phyloP scores from a whole-genome alignment of 92 coral and sea anemone genomes.

The Meandrina meandrites region DNA sequence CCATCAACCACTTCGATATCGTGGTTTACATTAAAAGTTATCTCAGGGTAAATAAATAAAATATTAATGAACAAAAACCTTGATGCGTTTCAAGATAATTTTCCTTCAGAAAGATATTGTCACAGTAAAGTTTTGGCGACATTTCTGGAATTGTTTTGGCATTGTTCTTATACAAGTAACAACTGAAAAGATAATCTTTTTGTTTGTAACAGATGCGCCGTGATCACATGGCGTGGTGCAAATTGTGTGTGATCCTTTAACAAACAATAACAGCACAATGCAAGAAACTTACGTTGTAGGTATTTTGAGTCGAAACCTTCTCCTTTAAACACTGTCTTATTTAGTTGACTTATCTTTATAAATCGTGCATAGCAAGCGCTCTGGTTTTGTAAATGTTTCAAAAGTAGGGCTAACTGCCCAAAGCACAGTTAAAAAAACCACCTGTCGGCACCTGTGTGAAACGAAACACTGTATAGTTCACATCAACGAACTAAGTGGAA shows the following conservation, averaged over 20 bases:
- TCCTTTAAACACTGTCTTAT: background rate
- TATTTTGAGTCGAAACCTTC: background rate
- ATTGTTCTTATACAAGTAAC: background rate
- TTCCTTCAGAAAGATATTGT: background rate
- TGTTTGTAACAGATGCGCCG: slow-evolving; percentile 15
- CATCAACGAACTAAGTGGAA: background rate
- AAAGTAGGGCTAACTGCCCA: background rate
- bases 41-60: background rate
- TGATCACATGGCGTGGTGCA: background rate
- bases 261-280: background rate
- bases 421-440: background rate
- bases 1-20: background rate
- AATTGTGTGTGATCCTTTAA: background rate
- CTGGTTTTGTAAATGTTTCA: background rate
- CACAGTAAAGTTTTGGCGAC: background rate
- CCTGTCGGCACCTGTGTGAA: slow-evolving; percentile 27
- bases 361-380: background rate
- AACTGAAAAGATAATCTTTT: background rate
- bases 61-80: background rate
- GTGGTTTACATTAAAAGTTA: slow-evolving; percentile 26
- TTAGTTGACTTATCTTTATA: too few species aligned
- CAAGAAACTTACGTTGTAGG: background rate
- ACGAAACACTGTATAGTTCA: background rate
- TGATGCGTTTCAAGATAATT: background rate
- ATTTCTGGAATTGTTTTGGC: background rate